phyloP scores from a whole-genome alignment of 2,888 invertebrate species.

The Sepiola atlantica region DNA sequence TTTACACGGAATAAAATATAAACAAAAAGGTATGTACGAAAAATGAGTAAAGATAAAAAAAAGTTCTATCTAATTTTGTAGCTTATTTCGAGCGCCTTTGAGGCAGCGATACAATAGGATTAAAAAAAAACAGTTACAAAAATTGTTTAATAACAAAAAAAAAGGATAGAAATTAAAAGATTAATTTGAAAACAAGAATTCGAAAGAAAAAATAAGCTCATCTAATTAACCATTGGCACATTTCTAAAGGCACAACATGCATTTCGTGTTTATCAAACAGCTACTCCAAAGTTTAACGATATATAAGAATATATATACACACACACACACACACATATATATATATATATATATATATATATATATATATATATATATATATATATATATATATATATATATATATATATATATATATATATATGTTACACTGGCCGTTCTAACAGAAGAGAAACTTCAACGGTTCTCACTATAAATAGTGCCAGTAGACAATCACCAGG shows the following conservation, averaged over 20 bases:
- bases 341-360: background rate
- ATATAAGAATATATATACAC: background rate
- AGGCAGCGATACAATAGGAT: background rate
- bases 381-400: background rate
- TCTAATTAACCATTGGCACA: background rate
- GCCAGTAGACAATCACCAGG: no score
- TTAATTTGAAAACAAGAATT: background rate
- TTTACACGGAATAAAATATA: background rate
- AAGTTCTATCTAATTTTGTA: no score
- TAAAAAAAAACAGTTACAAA: no score
- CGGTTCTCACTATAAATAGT: no score
- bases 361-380: background rate
- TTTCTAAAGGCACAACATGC: background rate
- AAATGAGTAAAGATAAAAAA: background rate
- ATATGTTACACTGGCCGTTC: no score
- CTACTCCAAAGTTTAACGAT: background rate
- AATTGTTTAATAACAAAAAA: no score
- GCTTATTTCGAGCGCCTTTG: background rate
- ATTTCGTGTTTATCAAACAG: background rate
- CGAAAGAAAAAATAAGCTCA: background rate
- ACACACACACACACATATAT: background rate
- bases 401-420: background rate
- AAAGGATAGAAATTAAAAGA: background rate
- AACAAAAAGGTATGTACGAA: background rate
- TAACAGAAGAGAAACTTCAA: no score